A percentile compares a stretch with the other conserved stretches of the same genome.
phyloP scores from a whole-genome alignment of 2,113 vertebrate genomes.

The Glaucidium brasilianum region DNA sequence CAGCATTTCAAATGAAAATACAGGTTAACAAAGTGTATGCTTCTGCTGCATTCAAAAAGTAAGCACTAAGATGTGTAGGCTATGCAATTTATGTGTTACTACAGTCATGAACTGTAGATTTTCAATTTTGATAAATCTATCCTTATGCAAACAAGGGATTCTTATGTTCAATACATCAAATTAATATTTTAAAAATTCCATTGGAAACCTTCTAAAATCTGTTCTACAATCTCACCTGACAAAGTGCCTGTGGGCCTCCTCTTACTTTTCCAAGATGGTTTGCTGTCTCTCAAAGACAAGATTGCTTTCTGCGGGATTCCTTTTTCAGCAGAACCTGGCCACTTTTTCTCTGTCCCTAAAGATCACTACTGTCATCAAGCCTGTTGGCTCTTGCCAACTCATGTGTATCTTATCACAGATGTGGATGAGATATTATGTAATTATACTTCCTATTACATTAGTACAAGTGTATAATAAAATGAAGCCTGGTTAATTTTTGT shows the following conservation, averaged over 20 bases:
- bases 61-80: fast-evolving
- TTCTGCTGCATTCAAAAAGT: not conserved
- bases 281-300: not conserved
- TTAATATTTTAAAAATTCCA: not conserved
- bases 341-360: not conserved
- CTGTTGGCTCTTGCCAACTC: not conserved
- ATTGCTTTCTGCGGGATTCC: not conserved
- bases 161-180: not conserved
- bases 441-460: constrained; percentile 54
- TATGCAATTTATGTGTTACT: not conserved
- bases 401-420: constrained; percentile 12
- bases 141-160: not conserved
- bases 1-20: not conserved
- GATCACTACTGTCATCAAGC: not conserved
- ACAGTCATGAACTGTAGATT: not conserved
- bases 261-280: not conserved
- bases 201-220: not conserved
- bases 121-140: not conserved
- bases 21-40: not conserved
- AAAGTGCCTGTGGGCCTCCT: not conserved
- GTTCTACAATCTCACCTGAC: not conserved
- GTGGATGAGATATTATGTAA: constrained; percentile 43
- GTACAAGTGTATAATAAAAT: constrained; percentile 52
- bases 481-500: constrained; percentile 49
- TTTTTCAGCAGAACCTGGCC: not conserved